Percentiles rank a stretch among this genome's conserved stretches.
phyloP scores from a whole-genome alignment of 2,888 invertebrate species.

The Anagyrus pseudococci region DNA sequence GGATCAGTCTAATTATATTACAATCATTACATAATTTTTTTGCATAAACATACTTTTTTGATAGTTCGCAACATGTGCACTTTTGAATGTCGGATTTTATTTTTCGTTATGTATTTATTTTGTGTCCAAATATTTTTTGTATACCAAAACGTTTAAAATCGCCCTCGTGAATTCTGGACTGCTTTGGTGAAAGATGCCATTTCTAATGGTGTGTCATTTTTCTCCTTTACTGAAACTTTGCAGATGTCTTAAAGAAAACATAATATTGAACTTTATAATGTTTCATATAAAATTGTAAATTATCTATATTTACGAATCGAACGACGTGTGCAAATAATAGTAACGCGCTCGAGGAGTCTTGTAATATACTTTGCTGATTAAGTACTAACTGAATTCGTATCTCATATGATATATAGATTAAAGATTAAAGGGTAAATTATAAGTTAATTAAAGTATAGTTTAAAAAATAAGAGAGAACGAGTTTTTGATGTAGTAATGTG shows the following conservation, averaged over 20 bases:
- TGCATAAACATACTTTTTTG: background rate
- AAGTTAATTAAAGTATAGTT: conserved; percentile 14
- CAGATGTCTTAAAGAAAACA: conserved; percentile 32
- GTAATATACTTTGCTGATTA: conserved; percentile 21
- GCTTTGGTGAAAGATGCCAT: conserved; percentile 3
- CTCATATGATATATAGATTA: background rate
- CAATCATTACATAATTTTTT: background rate
- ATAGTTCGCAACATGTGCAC: background rate
- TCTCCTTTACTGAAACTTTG: conserved; percentile 41
- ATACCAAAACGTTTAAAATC: background rate
- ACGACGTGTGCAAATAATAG: conserved; percentile 11
- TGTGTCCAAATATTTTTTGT: background rate
- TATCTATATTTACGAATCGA: conserved; percentile 39
- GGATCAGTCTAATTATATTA: background rate
- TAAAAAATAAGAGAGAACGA: conserved; percentile 37
- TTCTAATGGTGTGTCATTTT: conserved; percentile 44
- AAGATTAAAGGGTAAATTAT: background rate
- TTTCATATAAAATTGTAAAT: conserved; percentile 46
- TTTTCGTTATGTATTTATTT: background rate
- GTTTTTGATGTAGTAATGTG: conserved; percentile 50
- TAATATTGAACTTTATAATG: conserved; percentile 39
- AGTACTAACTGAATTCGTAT: conserved; percentile 5
- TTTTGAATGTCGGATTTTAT: too few relatives aligned
- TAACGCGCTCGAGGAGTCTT: conserved; percentile 8
- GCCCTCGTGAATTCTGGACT: conserved; percentile 23